A percentile compares a stretch with the other conserved stretches of the same genome.
These are phyloP conservation scores for Drosophila lini DNA, from an alignment of 1,140 invertebrate genomes.

Conservation along the genomic window DNA sequence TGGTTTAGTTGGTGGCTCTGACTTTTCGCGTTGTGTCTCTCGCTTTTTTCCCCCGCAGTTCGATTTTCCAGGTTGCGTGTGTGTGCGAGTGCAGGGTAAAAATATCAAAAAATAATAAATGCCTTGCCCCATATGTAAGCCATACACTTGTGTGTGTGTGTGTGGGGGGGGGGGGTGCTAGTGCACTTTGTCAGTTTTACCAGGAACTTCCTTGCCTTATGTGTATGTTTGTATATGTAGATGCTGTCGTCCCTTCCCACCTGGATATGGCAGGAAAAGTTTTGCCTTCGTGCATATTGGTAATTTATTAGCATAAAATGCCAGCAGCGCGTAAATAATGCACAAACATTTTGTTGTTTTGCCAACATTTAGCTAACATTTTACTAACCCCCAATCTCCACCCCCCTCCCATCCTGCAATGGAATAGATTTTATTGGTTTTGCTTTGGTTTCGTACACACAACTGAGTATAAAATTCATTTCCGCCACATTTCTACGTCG, in stretches of 20 bases:
- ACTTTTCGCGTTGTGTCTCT: constrained; percentile 57
- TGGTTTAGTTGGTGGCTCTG: constrained; percentile 59
- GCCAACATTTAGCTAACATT: constrained; percentile 43
- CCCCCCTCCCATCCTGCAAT: constrained; percentile 1
- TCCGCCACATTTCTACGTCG: constrained; percentile 73
- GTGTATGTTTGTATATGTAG: not conserved
- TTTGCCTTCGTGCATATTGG: constrained; percentile 77
- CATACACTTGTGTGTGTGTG: constrained; percentile 10
- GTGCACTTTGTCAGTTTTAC: constrained; percentile 71
- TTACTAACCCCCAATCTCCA: constrained; percentile 5
- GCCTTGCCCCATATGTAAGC: constrained; percentile 37
- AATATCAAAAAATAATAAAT: constrained; percentile 78
- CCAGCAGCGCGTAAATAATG: constrained; percentile 79
- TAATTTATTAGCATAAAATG: constrained; percentile 83
- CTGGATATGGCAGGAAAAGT: constrained; percentile 67
- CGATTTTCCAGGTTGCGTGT: constrained; percentile 62
- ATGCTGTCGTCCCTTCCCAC: constrained; percentile 20
- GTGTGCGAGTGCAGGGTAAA: constrained; percentile 29
- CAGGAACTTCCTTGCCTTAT: constrained; percentile 41
- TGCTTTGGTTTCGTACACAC: constrained; percentile 48
- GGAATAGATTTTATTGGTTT: constrained; percentile 64
- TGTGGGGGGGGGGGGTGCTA: constrained; percentile 23
- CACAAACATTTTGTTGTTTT: constrained; percentile 76
- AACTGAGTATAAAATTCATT: constrained; percentile 73
- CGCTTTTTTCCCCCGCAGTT: constrained; percentile 35